Conservation (phyloP, 2,888 invertebrate genomes). For the Mimas tiliae region DNA sequence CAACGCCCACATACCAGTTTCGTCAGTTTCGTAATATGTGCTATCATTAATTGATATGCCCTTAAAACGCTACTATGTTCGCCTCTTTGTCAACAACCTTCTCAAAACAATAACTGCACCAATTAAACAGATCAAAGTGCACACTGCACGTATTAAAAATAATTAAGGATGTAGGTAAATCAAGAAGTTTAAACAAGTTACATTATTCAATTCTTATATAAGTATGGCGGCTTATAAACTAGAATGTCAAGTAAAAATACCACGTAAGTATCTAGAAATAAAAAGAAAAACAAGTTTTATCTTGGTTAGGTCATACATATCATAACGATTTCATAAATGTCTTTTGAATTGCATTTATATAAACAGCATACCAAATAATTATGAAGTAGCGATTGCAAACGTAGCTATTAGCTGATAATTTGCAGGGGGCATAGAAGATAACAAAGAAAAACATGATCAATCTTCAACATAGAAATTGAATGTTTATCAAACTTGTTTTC, state of each 20-base stretch:
- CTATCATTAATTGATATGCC: conserved; percentile 39
- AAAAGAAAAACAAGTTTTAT: conserved; percentile 51
- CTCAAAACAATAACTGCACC: conserved; percentile 9
- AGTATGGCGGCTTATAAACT: not conserved
- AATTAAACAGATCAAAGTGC: conserved; percentile 19
- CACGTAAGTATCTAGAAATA: conserved; percentile 22
- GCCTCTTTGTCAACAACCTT: conserved; percentile 19
- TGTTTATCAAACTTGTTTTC: conserved; percentile 27
- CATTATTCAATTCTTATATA: not conserved
- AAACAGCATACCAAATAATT: conserved; percentile 43
- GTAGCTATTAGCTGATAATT: conserved; percentile 59
- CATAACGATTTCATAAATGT: conserved; percentile 43
- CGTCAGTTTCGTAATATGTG: conserved; percentile 37
- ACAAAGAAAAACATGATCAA: conserved; percentile 41
- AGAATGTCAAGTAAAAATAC: not conserved
- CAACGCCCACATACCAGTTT: conserved; percentile 46
- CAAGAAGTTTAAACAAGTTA: not conserved
- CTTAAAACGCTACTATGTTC: conserved; percentile 43
- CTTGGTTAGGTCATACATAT: conserved; percentile 43
- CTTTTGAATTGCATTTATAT: conserved; percentile 48
- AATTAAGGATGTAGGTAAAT: too few species aligned
- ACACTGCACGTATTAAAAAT: not conserved
- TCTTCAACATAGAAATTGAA: conserved; percentile 34
- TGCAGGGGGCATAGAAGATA: conserved; percentile 55
- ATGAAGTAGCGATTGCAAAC: conserved; percentile 44